Conservation (phyloP, 2,113 vertebrate genomes). For the Coreoperca whiteheadi region DNA sequence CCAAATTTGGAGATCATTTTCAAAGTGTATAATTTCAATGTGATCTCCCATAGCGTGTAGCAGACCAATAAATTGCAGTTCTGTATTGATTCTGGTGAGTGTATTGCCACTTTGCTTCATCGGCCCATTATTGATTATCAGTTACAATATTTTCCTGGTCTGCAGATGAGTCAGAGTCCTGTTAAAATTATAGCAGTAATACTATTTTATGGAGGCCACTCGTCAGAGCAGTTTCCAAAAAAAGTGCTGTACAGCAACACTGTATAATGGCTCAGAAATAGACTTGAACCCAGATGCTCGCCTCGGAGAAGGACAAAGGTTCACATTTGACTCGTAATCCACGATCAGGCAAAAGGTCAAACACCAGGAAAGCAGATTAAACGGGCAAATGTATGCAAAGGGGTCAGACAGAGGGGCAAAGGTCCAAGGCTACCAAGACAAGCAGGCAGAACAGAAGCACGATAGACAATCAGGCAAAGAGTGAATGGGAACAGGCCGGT, state of each 20-base stretch:
- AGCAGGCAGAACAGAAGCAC: neutral
- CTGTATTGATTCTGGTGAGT: neutral
- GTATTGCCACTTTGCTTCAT: neutral
- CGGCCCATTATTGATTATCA: conserved; percentile 10
- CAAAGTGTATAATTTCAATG: neutral
- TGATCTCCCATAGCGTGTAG: neutral
- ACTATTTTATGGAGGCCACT: neutral
- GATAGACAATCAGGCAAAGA: neutral
- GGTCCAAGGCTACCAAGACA: neutral
- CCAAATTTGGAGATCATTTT: neutral
- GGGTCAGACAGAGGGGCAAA: neutral
- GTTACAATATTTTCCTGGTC: conserved; percentile 31
- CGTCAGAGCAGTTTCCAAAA: neutral
- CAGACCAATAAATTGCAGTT: neutral
- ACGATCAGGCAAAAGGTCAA: neutral
- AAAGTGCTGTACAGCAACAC: neutral
- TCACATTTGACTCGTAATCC: neutral
- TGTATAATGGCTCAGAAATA: neutral
- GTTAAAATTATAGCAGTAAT: conserved; percentile 13
- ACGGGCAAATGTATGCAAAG: neutral
- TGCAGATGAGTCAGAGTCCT: conserved; percentile 21
- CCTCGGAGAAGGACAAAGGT: neutral
- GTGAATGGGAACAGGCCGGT: too few relatives aligned
- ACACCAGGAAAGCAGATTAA: neutral
- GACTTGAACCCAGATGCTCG: neutral